phyloP scores from a whole-genome alignment of 2,113 vertebrate species.

The Vidua chalybeata region DNA sequence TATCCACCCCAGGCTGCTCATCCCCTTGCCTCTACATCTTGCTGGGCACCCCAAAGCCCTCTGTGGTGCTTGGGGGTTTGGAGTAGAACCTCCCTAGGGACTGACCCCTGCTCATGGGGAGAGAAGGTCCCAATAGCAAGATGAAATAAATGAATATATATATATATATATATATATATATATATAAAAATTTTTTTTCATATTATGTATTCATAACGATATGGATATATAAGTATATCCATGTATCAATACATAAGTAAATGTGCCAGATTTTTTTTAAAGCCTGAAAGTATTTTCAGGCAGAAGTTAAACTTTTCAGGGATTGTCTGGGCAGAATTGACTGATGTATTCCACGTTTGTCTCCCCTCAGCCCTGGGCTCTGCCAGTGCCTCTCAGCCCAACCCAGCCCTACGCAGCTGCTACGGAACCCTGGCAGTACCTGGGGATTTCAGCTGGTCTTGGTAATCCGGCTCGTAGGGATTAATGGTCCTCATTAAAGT shows the following conservation, averaged over 20 bases:
- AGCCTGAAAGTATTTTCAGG: neutral
- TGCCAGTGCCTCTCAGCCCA: neutral
- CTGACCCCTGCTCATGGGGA: neutral
- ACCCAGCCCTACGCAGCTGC: neutral
- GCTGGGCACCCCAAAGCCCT: neutral
- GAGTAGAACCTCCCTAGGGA: neutral
- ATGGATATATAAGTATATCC: neutral
- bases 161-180: too few relatives aligned
- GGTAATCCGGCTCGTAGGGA: slow-evolving; percentile 85
- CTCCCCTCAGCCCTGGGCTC: fast-evolving
- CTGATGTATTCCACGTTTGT: neutral
- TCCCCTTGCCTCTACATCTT: fast-evolving
- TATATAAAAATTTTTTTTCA: neutral
- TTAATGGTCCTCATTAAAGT: slow-evolving; percentile 82
- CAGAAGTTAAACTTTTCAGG: neutral
- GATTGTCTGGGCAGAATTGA: neutral
- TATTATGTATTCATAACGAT: neutral
- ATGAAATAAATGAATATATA: neutral
- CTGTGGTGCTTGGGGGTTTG: neutral
- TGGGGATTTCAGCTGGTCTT: slow-evolving; percentile 86
- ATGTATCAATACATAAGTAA: neutral
- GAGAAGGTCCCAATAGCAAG: neutral
- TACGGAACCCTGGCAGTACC: slow-evolving; percentile 54
- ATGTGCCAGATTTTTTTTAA: neutral
- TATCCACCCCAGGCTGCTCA: neutral